phyloP scores from a whole-genome alignment of 2,888 invertebrate genomes.

The Chelonus formosanus region DNA sequence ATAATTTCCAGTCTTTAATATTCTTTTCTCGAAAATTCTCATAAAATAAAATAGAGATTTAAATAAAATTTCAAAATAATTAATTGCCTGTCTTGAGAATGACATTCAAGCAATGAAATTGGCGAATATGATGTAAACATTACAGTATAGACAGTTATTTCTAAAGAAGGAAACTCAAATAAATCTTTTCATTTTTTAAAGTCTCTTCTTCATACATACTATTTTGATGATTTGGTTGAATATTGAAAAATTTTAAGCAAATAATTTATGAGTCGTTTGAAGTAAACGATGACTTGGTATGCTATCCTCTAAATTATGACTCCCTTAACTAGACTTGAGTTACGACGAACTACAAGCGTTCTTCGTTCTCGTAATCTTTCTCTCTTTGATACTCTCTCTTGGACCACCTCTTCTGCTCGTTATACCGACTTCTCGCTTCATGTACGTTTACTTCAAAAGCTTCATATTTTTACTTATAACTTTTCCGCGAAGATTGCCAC shows the following conservation, averaged over 20 bases:
- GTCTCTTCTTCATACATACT: not conserved
- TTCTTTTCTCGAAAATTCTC: too few species aligned
- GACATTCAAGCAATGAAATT: too few species aligned
- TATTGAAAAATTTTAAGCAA: conserved; percentile 62
- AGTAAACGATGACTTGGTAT: conserved; percentile 60
- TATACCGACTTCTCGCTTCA: conserved; percentile 11
- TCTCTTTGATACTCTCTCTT: conserved; percentile 24
- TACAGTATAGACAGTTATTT: too few species aligned
- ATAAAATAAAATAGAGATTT: too few species aligned
- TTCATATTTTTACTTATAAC: conserved; percentile 14
- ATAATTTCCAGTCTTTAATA: too few species aligned
- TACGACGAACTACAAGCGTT: conserved; percentile 55
- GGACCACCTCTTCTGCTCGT: conserved; percentile 12
- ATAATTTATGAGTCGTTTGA: conserved; percentile 63
- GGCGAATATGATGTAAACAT: too few species aligned
- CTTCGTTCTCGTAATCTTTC: conserved; percentile 13
- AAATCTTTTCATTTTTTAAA: too few species aligned
- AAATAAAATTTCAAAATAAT: too few species aligned
- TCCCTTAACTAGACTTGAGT: conserved; percentile 65
- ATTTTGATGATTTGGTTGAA: conserved; percentile 58
- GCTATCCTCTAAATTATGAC: conserved; percentile 64
- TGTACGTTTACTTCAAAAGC: conserved; percentile 3
- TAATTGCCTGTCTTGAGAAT: too few species aligned
- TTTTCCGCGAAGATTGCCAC: not conserved
- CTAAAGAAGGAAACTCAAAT: too few species aligned